A percentile compares a stretch with the other conserved stretches of the same genome.
Conservation (phyloP, 2,797 vertebrate genomes). For the Eleutherodactylus coqui region DNA sequence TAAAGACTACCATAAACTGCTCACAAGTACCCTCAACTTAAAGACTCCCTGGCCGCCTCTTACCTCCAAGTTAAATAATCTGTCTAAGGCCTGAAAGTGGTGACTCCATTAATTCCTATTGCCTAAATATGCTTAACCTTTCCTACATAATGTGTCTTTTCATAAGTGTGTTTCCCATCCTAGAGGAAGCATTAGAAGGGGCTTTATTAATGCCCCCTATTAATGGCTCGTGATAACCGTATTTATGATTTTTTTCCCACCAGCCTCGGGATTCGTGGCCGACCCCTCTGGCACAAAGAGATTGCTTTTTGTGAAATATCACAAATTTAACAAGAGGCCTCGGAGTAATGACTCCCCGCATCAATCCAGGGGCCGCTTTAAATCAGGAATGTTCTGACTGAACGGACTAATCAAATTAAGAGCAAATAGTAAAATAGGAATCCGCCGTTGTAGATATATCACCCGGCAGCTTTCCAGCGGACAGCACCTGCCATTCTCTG, state of each 20-base stretch:
- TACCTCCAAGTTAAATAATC: constrained; percentile 75
- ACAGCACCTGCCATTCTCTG: constrained; percentile 44
- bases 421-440: constrained; percentile 51
- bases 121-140: constrained; percentile 74
- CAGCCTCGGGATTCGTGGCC: not conserved
- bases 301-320: constrained; percentile 51
- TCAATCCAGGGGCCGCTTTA: constrained; percentile 35
- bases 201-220: constrained; percentile 54
- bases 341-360: constrained; percentile 24
- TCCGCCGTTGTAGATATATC: constrained; percentile 33
- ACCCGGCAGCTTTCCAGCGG: constrained; percentile 10
- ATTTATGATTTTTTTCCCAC: constrained; percentile 46
- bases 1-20: constrained; percentile 74
- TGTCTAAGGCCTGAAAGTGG: constrained; percentile 74
- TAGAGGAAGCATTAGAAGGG: constrained; percentile 51
- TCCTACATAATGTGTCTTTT: constrained; percentile 62
- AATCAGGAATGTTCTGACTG: constrained; percentile 51
- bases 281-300: constrained; percentile 36
- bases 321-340: constrained; percentile 38
- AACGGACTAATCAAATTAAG: constrained; percentile 55
- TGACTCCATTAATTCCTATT: constrained; percentile 74
- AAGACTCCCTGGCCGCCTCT: constrained; percentile 75
- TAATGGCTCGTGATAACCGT: constrained; percentile 37
- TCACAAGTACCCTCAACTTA: constrained; percentile 74
- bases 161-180: constrained; percentile 65